These are phyloP conservation scores for Archivesica marissinica DNA, from an alignment of 1,140 invertebrate species.

Conservation along the genomic window DNA sequence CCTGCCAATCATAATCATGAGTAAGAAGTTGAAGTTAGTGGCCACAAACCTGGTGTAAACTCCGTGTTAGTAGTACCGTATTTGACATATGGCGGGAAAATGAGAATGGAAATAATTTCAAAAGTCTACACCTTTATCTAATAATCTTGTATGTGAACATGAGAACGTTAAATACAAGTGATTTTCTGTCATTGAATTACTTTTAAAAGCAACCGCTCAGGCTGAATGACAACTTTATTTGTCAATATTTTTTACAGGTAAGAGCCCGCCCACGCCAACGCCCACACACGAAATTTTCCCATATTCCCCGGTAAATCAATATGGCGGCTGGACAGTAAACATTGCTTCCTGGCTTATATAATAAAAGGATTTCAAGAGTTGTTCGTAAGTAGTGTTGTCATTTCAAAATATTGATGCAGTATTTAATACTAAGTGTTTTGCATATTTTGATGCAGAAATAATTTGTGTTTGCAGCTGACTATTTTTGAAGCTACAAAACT, in stretches of 20 bases:
- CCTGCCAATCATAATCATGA: no score
- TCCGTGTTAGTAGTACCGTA: no score
- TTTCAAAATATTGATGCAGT: neutral
- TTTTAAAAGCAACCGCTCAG: no score
- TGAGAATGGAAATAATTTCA: neutral
- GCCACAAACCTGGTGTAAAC: no score
- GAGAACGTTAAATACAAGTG: no score
- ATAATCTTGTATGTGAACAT: no score
- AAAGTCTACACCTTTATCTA: no score
- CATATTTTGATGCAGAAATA: neutral
- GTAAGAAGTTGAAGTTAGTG: no score
- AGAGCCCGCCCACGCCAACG: conserved; percentile 37
- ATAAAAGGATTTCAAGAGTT: neutral
- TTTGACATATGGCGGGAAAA: conserved; percentile 54
- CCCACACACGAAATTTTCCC: conserved; percentile 20
- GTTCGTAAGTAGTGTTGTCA: conserved; percentile 1
- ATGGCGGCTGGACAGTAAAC: conserved; percentile 54
- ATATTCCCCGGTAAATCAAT: conserved; percentile 12
- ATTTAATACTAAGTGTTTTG: neutral
- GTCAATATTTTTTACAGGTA: conserved; percentile 18
- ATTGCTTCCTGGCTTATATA: conserved; percentile 43
- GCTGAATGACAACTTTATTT: no score
- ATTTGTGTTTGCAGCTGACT: no score
- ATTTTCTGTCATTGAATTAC: no score
- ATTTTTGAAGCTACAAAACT: no score